Base-by-base conservation (phyloP, 1,140 invertebrate species). In the Drosophila auraria region DNA sequence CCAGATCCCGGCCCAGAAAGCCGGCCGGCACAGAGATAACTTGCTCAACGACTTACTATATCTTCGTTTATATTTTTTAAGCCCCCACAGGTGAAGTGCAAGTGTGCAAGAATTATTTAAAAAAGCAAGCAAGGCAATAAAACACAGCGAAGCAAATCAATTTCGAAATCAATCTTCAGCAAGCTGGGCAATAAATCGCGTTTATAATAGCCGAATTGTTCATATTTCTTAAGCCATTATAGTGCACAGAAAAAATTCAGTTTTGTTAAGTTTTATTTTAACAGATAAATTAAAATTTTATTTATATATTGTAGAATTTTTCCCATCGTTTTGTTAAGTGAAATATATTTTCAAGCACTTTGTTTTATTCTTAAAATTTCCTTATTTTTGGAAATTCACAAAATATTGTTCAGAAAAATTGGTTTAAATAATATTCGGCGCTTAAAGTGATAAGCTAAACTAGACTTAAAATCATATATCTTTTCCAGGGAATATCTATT, bases 161-260 rank as follows among this genome's bases (percentile, higher is more conserved):
- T 60, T 81, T 70, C 51, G 40, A 80, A 83, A 76, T 71, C 65
- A 80, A 77, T 68, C 76, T 83, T 49, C 63, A 30, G 49, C 53
- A 51, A 58, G 60, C 60, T 44, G 42, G 27, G 60, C 60, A 49
- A 70, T 83, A 79, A 83, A 79, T 83, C 56, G 72, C 25, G 30
- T 50, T 61, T 74, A 62, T 68, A 63, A 59, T 72, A 23, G 38
- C 23, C 50, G 44, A 66, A 64, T 68, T 63, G 75, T 60, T 82
- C 53, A 78, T 78, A 62, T 62, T 75, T 69, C 63, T 47, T 47
- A 45, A 74, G 57, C 45, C 38, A 57, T 57, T 57, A 15, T 15
- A 23, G 0, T 38, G 53, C 53, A 56, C 53, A 15, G 53, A 1
- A 23, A 56, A 5, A 56, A 56, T 30, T 30, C 1, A 30, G 6